Conservation (phyloP, 2,113 vertebrate species). For the Nibea albiflora region DNA sequence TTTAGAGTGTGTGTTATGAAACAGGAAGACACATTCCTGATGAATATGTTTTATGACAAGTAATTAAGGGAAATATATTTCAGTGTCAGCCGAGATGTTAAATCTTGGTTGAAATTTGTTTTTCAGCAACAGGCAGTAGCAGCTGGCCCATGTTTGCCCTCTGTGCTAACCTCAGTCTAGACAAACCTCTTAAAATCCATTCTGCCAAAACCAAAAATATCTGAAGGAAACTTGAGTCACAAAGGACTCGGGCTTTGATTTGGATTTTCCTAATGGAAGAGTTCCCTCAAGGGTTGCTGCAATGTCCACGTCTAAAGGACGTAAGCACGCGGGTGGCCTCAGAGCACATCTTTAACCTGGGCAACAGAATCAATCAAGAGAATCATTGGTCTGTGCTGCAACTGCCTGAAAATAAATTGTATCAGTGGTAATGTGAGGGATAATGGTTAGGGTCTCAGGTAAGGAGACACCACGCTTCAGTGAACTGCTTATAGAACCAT, state of each 20-base stretch:
- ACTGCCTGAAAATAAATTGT: conserved; percentile 49
- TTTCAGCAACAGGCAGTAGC: conserved; percentile 1
- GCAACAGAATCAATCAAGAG: conserved; percentile 37
- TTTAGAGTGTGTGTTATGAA: not conserved
- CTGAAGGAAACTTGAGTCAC: conserved; percentile 24
- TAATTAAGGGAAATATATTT: conserved; percentile 14
- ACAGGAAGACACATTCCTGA: not conserved
- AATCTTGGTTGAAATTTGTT: conserved; percentile 41
- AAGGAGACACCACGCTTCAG: conserved; percentile 50
- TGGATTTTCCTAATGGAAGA: conserved; percentile 47
- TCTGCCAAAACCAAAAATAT: conserved; percentile 33
- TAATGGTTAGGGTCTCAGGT: conserved; percentile 58
- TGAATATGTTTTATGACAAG: conserved; percentile 2
- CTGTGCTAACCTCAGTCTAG: conserved; percentile 36
- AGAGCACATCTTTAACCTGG: conserved; percentile 19
- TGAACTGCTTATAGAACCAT: conserved; percentile 56
- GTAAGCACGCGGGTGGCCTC: conserved; percentile 16
- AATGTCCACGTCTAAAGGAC: conserved; percentile 35
- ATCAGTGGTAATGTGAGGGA: conserved; percentile 62
- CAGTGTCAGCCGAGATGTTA: conserved; percentile 21
- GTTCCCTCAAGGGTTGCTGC: conserved; percentile 17
- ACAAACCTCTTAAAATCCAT: conserved; percentile 26
- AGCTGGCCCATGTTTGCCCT: conserved; percentile 30
- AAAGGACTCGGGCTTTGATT: conserved; percentile 29
- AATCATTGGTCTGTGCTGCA: conserved; percentile 44